Evolutionary conservation across 2,888 invertebrate genomes (phyloP), one percentile per base, ranked within the genome.

Genomic region (Eilema caniola): DNA sequence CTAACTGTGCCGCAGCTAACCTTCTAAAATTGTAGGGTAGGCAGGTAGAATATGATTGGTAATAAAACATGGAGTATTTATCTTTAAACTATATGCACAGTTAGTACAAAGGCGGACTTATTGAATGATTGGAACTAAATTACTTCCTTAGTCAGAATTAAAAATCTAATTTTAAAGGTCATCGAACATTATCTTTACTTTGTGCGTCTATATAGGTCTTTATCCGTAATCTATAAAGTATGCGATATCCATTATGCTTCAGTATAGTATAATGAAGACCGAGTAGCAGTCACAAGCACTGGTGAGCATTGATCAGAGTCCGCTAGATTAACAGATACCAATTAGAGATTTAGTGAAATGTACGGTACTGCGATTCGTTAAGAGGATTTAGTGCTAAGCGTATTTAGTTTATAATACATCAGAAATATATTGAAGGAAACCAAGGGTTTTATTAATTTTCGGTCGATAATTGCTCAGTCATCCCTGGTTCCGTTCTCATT

Each of bases 301-400:
- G 70, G 71, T 66, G 20, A 72, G 66, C 69, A 72, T 79, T 72
- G 73, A 79, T 81, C 69, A 72, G 47, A 66, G 69, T 57, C 70
- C 63, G 66, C 41, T 69, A 78, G 69, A 81, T 78, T 81, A 78
- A 78, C 81, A 64, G 69, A 63, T 59, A 53, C 67, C 70, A 79
- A 79, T 81, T 79, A 81, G 70, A 62, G 70, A 37, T 41, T 31
- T 53, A 33, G 37, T 72, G 69, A 79, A 57, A 66, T 57, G 70
- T 67, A 74, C 67, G 69, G 69, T 31, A 47, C n/a, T 23, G 31
- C 28, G 11, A 61, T 67, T 61, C 61, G 67, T 61, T 53, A 67
- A 53, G 12, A 25, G 67, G 67, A 62, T 67, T 67, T 56, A 56
- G 16, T 61, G 47, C 16, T 67, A 53, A 61, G 23, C 31, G 23